Conservation (phyloP, 1,140 invertebrate genomes). For the Tetranychus cinnabarinus region DNA sequence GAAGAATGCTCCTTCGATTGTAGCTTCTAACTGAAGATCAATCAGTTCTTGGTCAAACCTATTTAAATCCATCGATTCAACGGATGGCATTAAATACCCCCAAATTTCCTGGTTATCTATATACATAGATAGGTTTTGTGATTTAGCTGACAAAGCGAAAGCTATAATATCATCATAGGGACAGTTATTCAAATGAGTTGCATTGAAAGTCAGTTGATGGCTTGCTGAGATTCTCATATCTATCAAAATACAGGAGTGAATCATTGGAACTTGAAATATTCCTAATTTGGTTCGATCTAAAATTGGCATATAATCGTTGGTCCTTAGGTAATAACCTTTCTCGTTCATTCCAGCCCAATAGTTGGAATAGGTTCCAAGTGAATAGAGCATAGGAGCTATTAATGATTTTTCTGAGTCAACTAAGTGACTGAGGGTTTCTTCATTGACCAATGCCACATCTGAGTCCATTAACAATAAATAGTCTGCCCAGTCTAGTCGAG, state of each 20-base stretch:
- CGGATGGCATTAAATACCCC: conserved; percentile 56
- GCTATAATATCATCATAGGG: conserved; percentile 80
- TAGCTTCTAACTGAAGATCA: conserved; percentile 49
- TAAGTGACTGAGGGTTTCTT: background rate
- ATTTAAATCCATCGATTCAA: conserved; percentile 39
- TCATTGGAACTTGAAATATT: conserved; percentile 66
- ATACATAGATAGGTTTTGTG: conserved; percentile 38
- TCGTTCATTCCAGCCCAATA: conserved; percentile 82
- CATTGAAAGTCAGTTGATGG: conserved; percentile 46
- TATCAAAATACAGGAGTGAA: conserved; percentile 67
- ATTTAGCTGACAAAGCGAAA: conserved; percentile 62
- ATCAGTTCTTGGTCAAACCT: conserved; percentile 41
- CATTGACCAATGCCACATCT: conserved; percentile 5
- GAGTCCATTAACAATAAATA: conserved; percentile 28
- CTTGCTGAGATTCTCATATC: conserved; percentile 36
- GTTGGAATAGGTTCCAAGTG: conserved; percentile 72
- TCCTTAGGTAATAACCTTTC: conserved; percentile 61
- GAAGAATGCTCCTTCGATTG: conserved; percentile 16
- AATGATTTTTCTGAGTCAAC: conserved; percentile 16
- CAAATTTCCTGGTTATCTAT: conserved; percentile 57
- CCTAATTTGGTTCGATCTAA: conserved; percentile 42
- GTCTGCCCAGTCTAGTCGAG: conserved; percentile 51
- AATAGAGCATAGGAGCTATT: conserved; percentile 58
- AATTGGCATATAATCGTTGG: conserved; percentile 61
- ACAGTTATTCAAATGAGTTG: conserved; percentile 28